Conservation (phyloP, 2,797 vertebrate genomes). For the Chelon auratus region DNA sequence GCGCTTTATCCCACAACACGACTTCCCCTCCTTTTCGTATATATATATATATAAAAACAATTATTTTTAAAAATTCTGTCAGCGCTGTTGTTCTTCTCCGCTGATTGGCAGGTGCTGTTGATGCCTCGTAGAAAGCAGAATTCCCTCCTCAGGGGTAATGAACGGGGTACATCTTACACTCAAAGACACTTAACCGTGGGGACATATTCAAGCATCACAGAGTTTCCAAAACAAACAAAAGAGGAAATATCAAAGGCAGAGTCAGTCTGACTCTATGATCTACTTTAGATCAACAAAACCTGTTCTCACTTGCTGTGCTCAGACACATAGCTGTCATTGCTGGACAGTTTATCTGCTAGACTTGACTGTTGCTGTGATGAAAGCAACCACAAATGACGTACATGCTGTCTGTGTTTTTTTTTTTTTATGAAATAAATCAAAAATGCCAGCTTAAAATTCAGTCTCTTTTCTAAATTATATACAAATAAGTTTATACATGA, state of each 20-base stretch:
- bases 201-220: constrained; percentile 31
- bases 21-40: constrained; percentile 12
- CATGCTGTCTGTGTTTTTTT: background rate
- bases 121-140: constrained; percentile 41
- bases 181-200: constrained; percentile 28
- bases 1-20: constrained; percentile 3
- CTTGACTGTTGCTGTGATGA: constrained; percentile 30
- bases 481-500: constrained; percentile 30
- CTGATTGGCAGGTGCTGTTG: constrained; percentile 34
- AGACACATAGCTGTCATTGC: constrained; percentile 66
- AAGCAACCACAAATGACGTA: constrained; percentile 42
- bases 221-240: constrained; percentile 75
- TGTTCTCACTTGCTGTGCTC: constrained; percentile 72
- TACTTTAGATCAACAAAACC: constrained; percentile 72
- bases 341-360: constrained; percentile 16
- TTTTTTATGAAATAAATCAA: too few relatives aligned
- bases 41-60: constrained; percentile 6
- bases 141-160: constrained; percentile 70
- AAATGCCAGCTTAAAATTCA: too few relatives aligned
- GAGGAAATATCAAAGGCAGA: constrained; percentile 72
- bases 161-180: constrained; percentile 62
- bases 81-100: background rate
- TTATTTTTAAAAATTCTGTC: constrained; percentile 22
- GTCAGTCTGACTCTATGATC: constrained; percentile 29
- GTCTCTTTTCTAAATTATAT: constrained; percentile 25